phyloP scores from a whole-genome alignment of 2,888 invertebrate species.

The Athrips mouffetella region DNA sequence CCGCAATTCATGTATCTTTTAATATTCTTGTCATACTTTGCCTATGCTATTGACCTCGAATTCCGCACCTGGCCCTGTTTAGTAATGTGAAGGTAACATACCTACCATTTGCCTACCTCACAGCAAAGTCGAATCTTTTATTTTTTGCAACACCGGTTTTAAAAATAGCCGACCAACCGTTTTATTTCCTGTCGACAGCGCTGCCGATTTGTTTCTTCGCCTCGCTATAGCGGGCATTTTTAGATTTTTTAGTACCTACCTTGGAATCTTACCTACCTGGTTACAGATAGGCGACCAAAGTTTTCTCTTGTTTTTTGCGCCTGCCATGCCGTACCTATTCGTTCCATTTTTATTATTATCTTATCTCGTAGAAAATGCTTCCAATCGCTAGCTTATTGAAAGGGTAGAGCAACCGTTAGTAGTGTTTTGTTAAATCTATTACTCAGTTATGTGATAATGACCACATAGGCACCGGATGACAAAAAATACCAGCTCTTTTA shows the following conservation, averaged over 20 bases:
- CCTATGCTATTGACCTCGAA: constrained; percentile 48
- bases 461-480: too few relatives aligned
- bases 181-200: constrained; percentile 40
- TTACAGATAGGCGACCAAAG: not conserved
- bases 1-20: not conserved
- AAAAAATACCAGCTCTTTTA: too few relatives aligned
- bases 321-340: constrained; percentile 24
- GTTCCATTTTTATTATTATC: constrained; percentile 25
- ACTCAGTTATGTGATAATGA: too few relatives aligned
- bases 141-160: constrained; percentile 41
- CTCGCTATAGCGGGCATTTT: constrained; percentile 26
- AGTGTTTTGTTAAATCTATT: too few relatives aligned
- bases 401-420: too few relatives aligned
- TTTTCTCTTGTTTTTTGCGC: constrained; percentile 24
- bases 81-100: constrained; percentile 32
- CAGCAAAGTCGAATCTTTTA: constrained; percentile 27
- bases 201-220: constrained; percentile 30
- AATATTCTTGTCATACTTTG: constrained; percentile 36
- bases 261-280: not conserved
- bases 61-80: constrained; percentile 41
- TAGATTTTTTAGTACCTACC: constrained; percentile 32
- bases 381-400: not conserved
- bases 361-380: constrained; percentile 29
- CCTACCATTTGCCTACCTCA: constrained; percentile 21
- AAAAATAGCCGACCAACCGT: constrained; percentile 41